Percentiles rank a stretch among this genome's conserved stretches.
These are phyloP conservation scores for Acrobasis repandana DNA, from an alignment of 2,888 invertebrate species.

Conservation along the genomic window DNA sequence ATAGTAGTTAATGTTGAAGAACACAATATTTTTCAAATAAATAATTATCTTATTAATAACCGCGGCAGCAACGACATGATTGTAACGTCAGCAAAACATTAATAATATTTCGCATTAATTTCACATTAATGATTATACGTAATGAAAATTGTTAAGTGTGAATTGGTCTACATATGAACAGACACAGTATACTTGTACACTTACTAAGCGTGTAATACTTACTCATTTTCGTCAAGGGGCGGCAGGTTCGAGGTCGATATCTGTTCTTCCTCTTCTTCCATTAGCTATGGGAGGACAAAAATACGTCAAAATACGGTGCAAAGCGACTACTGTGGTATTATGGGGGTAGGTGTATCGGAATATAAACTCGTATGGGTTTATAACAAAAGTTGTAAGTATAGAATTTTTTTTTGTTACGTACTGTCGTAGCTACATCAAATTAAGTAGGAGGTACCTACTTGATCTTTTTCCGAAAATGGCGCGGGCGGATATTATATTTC, in stretches of 20 bases:
- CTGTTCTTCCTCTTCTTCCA: conserved; percentile 69
- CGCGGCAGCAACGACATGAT: no score
- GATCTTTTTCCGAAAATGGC: no score
- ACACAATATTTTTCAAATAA: no score
- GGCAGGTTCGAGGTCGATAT: conserved; percentile 62
- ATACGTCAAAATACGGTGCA: conserved; percentile 77
- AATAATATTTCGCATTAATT: no score
- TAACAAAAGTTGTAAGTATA: background rate
- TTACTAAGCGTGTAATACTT: conserved; percentile 46
- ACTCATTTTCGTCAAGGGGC: conserved; percentile 68
- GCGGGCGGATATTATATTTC: no score
- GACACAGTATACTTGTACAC: background rate
- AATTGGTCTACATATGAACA: background rate
- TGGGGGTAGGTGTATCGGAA: conserved; percentile 28
- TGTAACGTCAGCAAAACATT: no score
- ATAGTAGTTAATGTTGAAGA: no score
- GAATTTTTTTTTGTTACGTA: no score
- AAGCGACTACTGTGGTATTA: conserved; percentile 67
- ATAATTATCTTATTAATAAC: no score
- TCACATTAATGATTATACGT: no score
- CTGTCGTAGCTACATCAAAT: no score
- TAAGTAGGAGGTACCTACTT: no score
- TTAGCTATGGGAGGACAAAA: conserved; percentile 65
- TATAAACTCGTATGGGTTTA: conserved; percentile 33
- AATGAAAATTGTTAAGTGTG: background rate